These are phyloP conservation scores for Oreonectes daqikongensis DNA, from an alignment of 2,797 vertebrate genomes.

Conservation along the genomic window DNA sequence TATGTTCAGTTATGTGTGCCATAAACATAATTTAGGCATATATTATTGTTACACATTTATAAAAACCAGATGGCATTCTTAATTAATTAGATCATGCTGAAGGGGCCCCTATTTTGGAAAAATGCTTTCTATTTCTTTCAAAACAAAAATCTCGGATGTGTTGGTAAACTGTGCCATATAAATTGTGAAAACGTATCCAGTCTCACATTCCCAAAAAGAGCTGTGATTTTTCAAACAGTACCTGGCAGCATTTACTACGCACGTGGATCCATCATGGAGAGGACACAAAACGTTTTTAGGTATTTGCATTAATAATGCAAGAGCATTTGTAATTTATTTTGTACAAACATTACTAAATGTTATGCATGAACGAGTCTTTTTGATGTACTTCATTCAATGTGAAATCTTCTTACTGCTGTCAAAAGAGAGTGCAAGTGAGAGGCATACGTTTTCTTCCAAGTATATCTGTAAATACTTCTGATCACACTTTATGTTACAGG, in stretches of 20 bases:
- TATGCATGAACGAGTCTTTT: slow-evolving; percentile 59
- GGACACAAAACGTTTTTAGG: slow-evolving; percentile 28
- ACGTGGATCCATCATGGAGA: slow-evolving; percentile 35
- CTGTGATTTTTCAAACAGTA: slow-evolving; percentile 46
- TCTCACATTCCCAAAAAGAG: slow-evolving; percentile 44
- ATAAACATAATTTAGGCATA: neutral
- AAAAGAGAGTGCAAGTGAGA: slow-evolving; percentile 25
- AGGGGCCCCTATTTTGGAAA: neutral
- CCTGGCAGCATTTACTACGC: slow-evolving; percentile 41
- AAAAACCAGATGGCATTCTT: neutral
- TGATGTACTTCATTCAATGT: slow-evolving; percentile 51
- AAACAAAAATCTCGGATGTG: slow-evolving; percentile 13
- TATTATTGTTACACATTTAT: neutral
- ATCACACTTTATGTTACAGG: slow-evolving; percentile 16
- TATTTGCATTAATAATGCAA: slow-evolving; percentile 49
- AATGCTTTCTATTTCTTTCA: neutral
- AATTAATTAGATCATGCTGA: neutral
- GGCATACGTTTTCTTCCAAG: slow-evolving; percentile 31
- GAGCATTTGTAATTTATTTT: slow-evolving; percentile 56
- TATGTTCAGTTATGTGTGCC: neutral
- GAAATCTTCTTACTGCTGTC: slow-evolving; percentile 41
- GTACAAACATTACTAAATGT: slow-evolving; percentile 57
- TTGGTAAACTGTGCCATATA: slow-evolving; percentile 39
- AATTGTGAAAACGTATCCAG: slow-evolving; percentile 37
- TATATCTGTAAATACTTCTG: slow-evolving; percentile 57